Percentiles rank a stretch among this genome's conserved stretches.
phyloP scores from a whole-genome alignment of 2,113 vertebrate species.

The Dermatemys mawii region DNA sequence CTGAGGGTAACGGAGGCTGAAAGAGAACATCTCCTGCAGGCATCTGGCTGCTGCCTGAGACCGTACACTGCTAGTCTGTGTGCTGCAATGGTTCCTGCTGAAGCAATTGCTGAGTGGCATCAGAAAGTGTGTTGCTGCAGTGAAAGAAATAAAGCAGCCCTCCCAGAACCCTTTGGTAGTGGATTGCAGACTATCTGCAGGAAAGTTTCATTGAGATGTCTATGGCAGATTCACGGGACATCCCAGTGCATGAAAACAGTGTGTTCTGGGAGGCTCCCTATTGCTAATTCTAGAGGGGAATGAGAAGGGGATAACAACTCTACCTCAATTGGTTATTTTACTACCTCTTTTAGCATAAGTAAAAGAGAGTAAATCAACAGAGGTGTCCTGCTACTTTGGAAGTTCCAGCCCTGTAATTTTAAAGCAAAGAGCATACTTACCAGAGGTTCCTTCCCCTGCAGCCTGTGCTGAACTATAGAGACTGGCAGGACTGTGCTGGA shows the following conservation, averaged over 20 bases:
- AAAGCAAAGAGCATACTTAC: too few species aligned
- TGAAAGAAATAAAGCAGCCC: not conserved
- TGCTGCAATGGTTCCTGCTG: not conserved
- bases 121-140: not conserved
- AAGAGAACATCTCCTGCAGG: not conserved
- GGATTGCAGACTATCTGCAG: not conserved
- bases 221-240: not conserved
- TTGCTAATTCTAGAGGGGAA: not conserved
- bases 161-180: not conserved
- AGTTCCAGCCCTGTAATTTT: not conserved
- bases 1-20: not conserved
- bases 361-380: not conserved
- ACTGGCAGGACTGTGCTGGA: not conserved
- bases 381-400: not conserved
- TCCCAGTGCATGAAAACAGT: not conserved
- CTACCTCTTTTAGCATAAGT: not conserved
- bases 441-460: too few species aligned
- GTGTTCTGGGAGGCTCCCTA: not conserved
- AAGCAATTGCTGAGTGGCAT: not conserved
- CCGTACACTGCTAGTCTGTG: not conserved
- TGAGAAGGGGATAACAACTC: not conserved
- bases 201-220: not conserved
- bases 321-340: not conserved
- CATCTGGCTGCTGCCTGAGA: not conserved
- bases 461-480: not conserved